Percentiles rank a stretch among this genome's conserved stretches.
Conservation (phyloP, 1,140 invertebrate species). For the Proctacanthus coquilletti region DNA sequence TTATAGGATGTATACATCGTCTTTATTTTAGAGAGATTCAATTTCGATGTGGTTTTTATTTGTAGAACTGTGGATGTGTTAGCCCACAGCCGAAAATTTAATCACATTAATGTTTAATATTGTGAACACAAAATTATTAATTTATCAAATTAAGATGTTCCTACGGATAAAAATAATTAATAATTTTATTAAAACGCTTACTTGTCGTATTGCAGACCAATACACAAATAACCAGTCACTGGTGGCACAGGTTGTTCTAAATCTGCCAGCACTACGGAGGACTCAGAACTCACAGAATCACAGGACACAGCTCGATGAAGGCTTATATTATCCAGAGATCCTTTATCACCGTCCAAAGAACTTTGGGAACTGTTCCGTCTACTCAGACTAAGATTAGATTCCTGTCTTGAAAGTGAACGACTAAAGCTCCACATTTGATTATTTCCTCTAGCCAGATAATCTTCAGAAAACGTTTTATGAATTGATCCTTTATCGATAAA, state of each 20-base stretch:
- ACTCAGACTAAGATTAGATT: slow-evolving; percentile 19
- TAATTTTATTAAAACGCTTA: no score
- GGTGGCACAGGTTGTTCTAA: slow-evolving; percentile 45
- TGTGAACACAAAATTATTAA: no score
- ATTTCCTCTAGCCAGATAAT: slow-evolving; percentile 14
- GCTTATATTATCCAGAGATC: slow-evolving; percentile 17
- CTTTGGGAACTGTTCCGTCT: slow-evolving; percentile 23
- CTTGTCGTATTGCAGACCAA: slow-evolving; percentile 65
- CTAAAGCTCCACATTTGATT: slow-evolving; percentile 25
- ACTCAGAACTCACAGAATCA: slow-evolving; percentile 69
- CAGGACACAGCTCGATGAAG: slow-evolving; percentile 55
- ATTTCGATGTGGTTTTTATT: no score
- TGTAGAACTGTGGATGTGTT: no score
- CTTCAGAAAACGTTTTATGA: slow-evolving; percentile 29
- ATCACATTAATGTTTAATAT: no score
- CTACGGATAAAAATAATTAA: no score
- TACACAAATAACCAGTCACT: slow-evolving; percentile 57
- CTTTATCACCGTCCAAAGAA: slow-evolving; percentile 13
- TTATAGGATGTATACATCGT: no score
- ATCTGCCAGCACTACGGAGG: slow-evolving; percentile 54
- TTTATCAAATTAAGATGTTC: no score
- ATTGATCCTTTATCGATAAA: slow-evolving; percentile 13
- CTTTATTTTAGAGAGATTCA: no score
- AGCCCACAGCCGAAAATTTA: no score
- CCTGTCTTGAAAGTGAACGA: slow-evolving; percentile 19